Evolutionary conservation across 2,797 vertebrate species (phyloP), one percentile per base, ranked within the genome.

Genomic region (Coreius guichenoti): DNA sequence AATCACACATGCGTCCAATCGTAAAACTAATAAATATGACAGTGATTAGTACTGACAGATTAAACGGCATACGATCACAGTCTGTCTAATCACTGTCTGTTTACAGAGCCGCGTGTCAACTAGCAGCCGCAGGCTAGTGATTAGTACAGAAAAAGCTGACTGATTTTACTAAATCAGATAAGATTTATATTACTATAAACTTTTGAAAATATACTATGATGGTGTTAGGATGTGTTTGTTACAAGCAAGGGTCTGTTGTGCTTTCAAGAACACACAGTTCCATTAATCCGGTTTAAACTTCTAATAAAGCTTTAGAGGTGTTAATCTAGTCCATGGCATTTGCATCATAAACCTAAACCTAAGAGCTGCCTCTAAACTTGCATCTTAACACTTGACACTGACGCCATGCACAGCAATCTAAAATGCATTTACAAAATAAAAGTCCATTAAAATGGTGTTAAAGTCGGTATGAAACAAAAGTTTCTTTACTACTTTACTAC

Each of bases 21-120:
- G 5, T 68, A 73, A 80, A 43, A 80, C 8, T 0, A 47, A 79
- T 65, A 54, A 33, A 72, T 47, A n/a, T 80, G 49, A 80, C 39
- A 58, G 49, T 61, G 77, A 87, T 76, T 81, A 83, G 43, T 56
- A 49, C 14, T 47, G 77, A 75, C 77, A 74, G 82, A 80, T 84
- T 80, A 74, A 67, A 67, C n/a, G 2, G 49, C 76, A 74, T 80
- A 58, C 13, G 69, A 87, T 80, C 84, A 81, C 69, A 81, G 69
- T 74, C 56, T 86, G 78, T 85, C 47, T 80, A 26, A 47, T 74
- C 17, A 68, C 61, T 33, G 70, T 68, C 82, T 77, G 17, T 84
- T 84, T 84, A 84, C 49, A 84, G 33, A 77, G 33, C 45, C 1
- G 13, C 1, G 17, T 31, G 63, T 56, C 73, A 68, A 75, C 61